These are phyloP conservation scores for Taeniopygia guttata DNA, from an alignment of 2,797 vertebrate species.

Conservation along the genomic window DNA sequence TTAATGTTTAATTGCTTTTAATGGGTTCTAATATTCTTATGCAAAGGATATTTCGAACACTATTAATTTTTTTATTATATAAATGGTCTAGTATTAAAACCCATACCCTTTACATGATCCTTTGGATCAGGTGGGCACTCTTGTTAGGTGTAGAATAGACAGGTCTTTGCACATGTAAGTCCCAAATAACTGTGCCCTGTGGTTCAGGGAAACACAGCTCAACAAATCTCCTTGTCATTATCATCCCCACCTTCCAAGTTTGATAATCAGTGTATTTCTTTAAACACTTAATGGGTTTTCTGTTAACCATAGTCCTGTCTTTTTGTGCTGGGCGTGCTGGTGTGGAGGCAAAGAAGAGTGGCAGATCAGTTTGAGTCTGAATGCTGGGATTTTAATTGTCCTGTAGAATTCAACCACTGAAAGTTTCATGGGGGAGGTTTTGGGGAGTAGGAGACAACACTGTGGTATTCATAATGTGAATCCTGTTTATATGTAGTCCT, in stretches of 20 bases:
- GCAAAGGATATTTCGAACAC: not conserved
- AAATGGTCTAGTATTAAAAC: not conserved
- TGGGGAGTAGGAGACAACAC: not conserved
- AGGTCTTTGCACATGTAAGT: not conserved
- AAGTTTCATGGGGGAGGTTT: not conserved
- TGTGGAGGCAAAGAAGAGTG: no score
- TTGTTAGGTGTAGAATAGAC: not conserved
- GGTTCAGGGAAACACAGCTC: not conserved
- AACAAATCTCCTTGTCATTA: not conserved
- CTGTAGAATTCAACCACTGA: not conserved
- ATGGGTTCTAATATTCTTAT: not conserved
- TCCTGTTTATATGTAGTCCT: not conserved
- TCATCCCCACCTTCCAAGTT: not conserved
- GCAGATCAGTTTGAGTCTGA: not conserved
- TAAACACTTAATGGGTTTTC: not conserved
- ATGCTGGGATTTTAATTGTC: not conserved
- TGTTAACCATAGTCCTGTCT: not conserved
- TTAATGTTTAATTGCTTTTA: not conserved
- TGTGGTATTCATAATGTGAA: not conserved
- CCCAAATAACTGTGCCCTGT: not conserved
- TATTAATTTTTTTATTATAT: not conserved
- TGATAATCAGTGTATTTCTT: not conserved
- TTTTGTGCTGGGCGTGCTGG: not conserved
- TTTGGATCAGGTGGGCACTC: not conserved
- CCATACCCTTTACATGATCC: accelerated